Percentiles rank a stretch among this genome's conserved stretches.
Conservation (phyloP, 2,888 invertebrate species). For the Adela reaumurella region DNA sequence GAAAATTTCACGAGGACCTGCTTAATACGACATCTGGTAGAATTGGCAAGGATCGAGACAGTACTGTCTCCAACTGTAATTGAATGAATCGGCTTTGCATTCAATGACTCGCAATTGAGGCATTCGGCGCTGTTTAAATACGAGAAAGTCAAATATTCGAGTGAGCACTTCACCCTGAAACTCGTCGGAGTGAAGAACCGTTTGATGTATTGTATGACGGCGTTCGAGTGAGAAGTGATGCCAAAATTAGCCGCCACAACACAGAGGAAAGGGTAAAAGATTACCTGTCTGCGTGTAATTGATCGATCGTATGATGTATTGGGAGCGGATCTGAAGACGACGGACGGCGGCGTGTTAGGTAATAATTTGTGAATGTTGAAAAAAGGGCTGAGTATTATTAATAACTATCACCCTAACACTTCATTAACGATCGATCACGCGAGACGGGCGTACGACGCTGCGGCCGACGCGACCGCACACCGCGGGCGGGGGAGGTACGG, state of each 20-base stretch:
- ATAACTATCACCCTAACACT: slow-evolving; percentile 42
- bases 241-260: too few relatives aligned
- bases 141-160: too few relatives aligned
- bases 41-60: slow-evolving; percentile 44
- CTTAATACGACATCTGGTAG: slow-evolving; percentile 59
- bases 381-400: slow-evolving; percentile 25
- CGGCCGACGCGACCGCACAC: too few relatives aligned
- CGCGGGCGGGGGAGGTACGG: too few relatives aligned
- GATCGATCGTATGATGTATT: neutral
- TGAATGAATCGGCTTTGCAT: neutral
- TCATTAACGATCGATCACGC: slow-evolving; percentile 54
- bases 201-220: too few relatives aligned
- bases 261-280: neutral
- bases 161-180: too few relatives aligned
- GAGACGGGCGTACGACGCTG: too few relatives aligned
- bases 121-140: neutral
- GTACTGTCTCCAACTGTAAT: neutral
- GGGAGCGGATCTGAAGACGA: neutral
- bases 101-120: neutral
- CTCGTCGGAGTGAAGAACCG: too few relatives aligned
- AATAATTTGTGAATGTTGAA: neutral
- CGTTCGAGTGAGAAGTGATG: too few relatives aligned
- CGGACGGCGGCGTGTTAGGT: neutral
- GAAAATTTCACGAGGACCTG: slow-evolving; percentile 52
- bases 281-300: neutral